Conservation (phyloP, 2,888 invertebrate species). For the Sinelater perroti region DNA sequence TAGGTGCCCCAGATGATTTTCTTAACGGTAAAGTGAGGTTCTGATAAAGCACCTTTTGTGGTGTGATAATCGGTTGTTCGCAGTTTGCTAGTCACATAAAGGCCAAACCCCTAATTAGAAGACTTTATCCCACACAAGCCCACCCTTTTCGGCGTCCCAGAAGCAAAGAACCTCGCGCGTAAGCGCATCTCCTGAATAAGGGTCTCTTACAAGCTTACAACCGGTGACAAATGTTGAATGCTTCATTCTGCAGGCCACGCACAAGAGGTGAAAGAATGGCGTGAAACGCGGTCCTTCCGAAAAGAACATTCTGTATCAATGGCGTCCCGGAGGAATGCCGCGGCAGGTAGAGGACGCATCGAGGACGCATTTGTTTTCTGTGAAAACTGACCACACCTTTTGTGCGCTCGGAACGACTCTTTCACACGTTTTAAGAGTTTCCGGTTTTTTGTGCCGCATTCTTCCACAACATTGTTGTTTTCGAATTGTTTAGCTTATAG, state of each 20-base stretch:
- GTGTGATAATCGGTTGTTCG: too few relatives aligned
- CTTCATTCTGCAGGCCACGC: conserved; percentile 48
- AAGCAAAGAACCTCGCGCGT: conserved; percentile 13
- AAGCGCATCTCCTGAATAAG: conserved; percentile 24
- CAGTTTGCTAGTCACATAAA: too few relatives aligned
- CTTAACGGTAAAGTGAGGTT: too few relatives aligned
- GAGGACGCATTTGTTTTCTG: conserved; percentile 58
- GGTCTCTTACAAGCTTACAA: conserved; percentile 35
- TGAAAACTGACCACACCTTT: conserved; percentile 63
- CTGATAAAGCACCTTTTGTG: too few relatives aligned
- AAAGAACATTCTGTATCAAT: conserved; percentile 60
- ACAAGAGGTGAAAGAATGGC: conserved; percentile 48
- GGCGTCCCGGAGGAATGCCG: conserved; percentile 57
- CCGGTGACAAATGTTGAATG: conserved; percentile 52
- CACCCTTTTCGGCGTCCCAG: conserved; percentile 6
- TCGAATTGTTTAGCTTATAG: conserved; percentile 58
- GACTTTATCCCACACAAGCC: background rate
- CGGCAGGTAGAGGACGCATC: conserved; percentile 50
- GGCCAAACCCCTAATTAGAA: background rate
- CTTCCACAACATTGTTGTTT: conserved; percentile 58
- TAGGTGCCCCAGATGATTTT: too few relatives aligned
- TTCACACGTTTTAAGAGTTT: conserved; percentile 61
- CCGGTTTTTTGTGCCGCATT: conserved; percentile 59
- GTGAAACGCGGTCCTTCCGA: conserved; percentile 43
- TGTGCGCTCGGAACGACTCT: conserved; percentile 57